Evolutionary conservation across 2,888 invertebrate species (phyloP), one percentile per base, ranked within the genome.

Genomic region (Hipparchia sbordonii): DNA sequence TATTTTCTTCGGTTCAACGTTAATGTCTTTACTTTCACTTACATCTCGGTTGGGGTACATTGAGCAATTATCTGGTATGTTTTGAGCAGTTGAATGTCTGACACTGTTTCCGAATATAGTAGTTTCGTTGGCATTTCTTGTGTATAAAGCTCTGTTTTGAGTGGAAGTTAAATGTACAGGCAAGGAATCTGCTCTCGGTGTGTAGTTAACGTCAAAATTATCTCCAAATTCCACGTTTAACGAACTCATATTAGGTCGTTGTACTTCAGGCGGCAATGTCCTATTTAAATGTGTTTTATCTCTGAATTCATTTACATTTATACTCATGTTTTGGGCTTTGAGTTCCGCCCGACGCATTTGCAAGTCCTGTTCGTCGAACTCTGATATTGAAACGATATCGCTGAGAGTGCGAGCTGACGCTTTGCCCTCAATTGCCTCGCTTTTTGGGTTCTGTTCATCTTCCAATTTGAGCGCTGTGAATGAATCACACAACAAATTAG

Each of bases 331-430:
- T 0, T 89, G 89, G 0, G 82, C 83, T 78, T 86, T 89, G 7
- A 90, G 77, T 72, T 94, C 95, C 0, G 94, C 93, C 72, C 89
- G 86, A 6, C 95, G 89, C 85, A 95, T 94, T 72, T 95, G 92
- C 69, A 91, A 81, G 81, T 96, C 96, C 67, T 95, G 95, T 78
- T 96, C 96, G 75, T 96, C 96, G 74, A 95, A 95, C 78, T 97
- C 97, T 0, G 96, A 95, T 83, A 97, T 95, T 0, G 96, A 96
- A 0, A 96, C 93, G 73, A 97, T 95, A 79, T 96, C 96, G 82
- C 96, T 96, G 6, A 96, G 89, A 0, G 96, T 96, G 59, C 96
- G 94, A 0, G 95, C 96, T 66, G 96, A 96, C 71, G 94, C 93
- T 85, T 96, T 96, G 39, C 94, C 95, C 7, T 92, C 92, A 10